phyloP scores from a whole-genome alignment of 2,797 vertebrate species.

The Tiaroga cobitis region DNA sequence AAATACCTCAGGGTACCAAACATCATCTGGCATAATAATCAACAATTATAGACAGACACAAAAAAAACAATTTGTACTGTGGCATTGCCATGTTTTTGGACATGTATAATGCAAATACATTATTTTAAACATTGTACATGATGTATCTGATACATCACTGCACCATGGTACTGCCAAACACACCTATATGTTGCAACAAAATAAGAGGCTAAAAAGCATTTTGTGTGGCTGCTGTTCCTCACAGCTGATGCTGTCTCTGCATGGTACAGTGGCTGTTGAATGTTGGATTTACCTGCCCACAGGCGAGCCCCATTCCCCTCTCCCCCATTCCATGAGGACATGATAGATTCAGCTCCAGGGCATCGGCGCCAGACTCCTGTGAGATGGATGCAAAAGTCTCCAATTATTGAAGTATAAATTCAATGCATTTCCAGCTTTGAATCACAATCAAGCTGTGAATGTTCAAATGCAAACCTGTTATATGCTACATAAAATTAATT shows the following conservation, averaged over 20 bases:
- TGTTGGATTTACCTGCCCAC: conserved; percentile 82
- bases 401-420: conserved; percentile 48
- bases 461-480: conserved; percentile 10
- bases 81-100: too few species aligned
- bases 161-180: background rate
- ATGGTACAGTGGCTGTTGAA: conserved; percentile 25
- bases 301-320: conserved; percentile 89
- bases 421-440: conserved; percentile 19
- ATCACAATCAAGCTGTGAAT: background rate
- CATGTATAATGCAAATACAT: background rate
- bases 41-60: conserved; percentile 10
- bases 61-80: background rate
- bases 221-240: background rate
- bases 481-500: background rate
- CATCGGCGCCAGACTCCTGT: conserved; percentile 82
- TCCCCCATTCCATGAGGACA: conserved; percentile 90
- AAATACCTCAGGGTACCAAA: conserved; percentile 44
- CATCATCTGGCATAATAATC: conserved; percentile 36
- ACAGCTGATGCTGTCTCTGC: conserved; percentile 10
- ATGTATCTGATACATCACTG: background rate
- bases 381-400: conserved; percentile 53
- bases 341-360: conserved; percentile 84
- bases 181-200: background rate
- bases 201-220: background rate
- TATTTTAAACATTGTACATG: background rate